A percentile compares a stretch with the other conserved stretches of the same genome.
Conservation (phyloP, 2,797 vertebrate genomes). For the Prionace glauca region DNA sequence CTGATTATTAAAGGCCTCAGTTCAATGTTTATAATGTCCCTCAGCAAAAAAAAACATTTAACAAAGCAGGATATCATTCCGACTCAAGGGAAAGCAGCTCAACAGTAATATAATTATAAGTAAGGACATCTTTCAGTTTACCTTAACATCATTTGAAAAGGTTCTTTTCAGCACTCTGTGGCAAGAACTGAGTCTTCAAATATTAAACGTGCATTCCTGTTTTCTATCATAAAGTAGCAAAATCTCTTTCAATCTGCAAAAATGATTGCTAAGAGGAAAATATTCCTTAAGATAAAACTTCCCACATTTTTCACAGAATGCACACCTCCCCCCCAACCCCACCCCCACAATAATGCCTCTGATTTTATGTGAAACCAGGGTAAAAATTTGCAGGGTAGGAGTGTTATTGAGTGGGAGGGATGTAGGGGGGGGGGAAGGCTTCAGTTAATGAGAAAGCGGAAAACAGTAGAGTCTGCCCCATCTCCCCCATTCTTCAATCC, state of each 20-base stretch:
- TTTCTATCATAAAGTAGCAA: neutral
- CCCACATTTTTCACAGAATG: no score
- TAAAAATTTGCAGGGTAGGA: no score
- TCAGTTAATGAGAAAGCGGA: no score
- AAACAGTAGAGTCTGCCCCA: no score
- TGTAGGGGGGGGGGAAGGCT: no score
- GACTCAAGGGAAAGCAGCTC: constrained; percentile 5
- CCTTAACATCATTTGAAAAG: neutral
- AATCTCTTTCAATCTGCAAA: neutral
- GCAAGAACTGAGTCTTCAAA: neutral
- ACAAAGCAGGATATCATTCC: neutral
- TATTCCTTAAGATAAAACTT: neutral
- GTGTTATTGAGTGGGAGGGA: no score
- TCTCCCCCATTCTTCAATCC: no score
- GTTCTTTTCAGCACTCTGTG: neutral
- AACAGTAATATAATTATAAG: neutral
- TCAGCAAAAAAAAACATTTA: neutral
- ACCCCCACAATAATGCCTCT: no score
- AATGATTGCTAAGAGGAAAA: neutral
- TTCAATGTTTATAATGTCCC: neutral
- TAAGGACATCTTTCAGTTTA: neutral
- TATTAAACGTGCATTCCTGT: neutral
- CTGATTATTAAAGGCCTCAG: neutral
- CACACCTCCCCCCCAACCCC: no score
- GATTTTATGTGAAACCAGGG: no score